phyloP scores from a whole-genome alignment of 1,140 invertebrate species.

The Musca vetustissima region DNA sequence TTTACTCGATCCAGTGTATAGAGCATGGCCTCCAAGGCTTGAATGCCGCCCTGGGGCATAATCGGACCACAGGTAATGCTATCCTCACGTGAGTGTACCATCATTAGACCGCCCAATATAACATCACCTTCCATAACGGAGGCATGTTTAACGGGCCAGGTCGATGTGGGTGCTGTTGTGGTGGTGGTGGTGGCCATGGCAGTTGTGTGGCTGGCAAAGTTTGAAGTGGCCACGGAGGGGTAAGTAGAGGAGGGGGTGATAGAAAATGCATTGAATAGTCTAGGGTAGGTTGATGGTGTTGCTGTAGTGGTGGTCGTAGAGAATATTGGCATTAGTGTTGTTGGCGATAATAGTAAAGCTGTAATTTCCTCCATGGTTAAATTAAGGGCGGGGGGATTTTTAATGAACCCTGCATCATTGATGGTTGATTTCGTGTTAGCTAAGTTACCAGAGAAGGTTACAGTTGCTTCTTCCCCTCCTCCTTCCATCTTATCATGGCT shows the following conservation, averaged over 20 bases:
- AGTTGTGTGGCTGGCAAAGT: not conserved
- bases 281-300: too few relatives aligned
- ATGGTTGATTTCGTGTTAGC: too few relatives aligned
- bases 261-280: not conserved
- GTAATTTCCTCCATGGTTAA: not conserved
- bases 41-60: slow-evolving; percentile 91
- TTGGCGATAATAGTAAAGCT: not conserved
- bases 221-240: not conserved
- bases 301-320: not conserved
- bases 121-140: slow-evolving; percentile 82
- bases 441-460: too few relatives aligned
- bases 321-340: not conserved
- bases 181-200: not conserved
- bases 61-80: slow-evolving; percentile 82
- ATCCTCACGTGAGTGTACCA: slow-evolving; percentile 92
- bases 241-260: not conserved
- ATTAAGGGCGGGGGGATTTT: not conserved
- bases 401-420: too few relatives aligned
- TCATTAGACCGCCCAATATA: slow-evolving; percentile 88
- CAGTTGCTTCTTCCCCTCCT: too few relatives aligned
- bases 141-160: slow-evolving; percentile 83
- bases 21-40: slow-evolving; percentile 90
- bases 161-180: not conserved
- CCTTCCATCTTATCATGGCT: not conserved
- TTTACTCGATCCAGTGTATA: slow-evolving; percentile 88